Evolutionary conservation across 2,888 invertebrate species (phyloP).

Genomic region (Bibio marci): DNA sequence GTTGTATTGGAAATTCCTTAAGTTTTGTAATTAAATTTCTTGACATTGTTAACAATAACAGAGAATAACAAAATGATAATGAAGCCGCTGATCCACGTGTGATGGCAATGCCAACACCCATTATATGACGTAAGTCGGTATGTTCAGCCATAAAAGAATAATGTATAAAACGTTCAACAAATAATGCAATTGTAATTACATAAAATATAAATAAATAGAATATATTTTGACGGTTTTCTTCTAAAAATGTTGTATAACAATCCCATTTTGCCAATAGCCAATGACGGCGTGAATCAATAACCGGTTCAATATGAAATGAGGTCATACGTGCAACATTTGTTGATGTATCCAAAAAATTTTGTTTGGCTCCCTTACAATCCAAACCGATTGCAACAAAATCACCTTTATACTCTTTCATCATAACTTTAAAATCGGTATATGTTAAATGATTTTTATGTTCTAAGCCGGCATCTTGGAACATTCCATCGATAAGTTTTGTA

Average conservation of each 20-base stretch:
- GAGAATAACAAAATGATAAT: slow-evolving; percentile 83
- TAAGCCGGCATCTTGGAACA: slow-evolving; percentile 83
- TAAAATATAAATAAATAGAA: slow-evolving; percentile 90
- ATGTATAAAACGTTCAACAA: slow-evolving; percentile 87
- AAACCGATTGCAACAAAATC: slow-evolving; percentile 88
- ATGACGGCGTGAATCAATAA: slow-evolving; percentile 44
- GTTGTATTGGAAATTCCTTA: slow-evolving; percentile 85
- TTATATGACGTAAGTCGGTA: slow-evolving; percentile 84
- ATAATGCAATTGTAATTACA: slow-evolving; percentile 83
- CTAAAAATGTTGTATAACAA: slow-evolving; percentile 73
- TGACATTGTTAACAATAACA: slow-evolving; percentile 84
- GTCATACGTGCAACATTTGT: slow-evolving; percentile 93
- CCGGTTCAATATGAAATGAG: slow-evolving; percentile 77
- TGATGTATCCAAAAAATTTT: slow-evolving; percentile 85
- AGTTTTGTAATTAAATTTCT: slow-evolving; percentile 79
- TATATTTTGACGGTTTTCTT: slow-evolving; percentile 91
- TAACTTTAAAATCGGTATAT: slow-evolving; percentile 79
- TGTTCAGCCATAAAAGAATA: slow-evolving; percentile 95
- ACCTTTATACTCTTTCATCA: slow-evolving; percentile 95
- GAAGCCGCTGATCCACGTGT: slow-evolving; percentile 90
- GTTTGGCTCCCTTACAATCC: slow-evolving; percentile 89
- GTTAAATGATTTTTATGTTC: slow-evolving; percentile 80
- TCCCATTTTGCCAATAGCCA: slow-evolving; percentile 71
- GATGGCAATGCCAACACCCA: slow-evolving; percentile 94
- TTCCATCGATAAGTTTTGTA: slow-evolving; percentile 81